A percentile compares a stretch with the other conserved stretches of the same genome.
phyloP scores from a whole-genome alignment of 2,888 invertebrate species.

The Macrophya annulata region DNA sequence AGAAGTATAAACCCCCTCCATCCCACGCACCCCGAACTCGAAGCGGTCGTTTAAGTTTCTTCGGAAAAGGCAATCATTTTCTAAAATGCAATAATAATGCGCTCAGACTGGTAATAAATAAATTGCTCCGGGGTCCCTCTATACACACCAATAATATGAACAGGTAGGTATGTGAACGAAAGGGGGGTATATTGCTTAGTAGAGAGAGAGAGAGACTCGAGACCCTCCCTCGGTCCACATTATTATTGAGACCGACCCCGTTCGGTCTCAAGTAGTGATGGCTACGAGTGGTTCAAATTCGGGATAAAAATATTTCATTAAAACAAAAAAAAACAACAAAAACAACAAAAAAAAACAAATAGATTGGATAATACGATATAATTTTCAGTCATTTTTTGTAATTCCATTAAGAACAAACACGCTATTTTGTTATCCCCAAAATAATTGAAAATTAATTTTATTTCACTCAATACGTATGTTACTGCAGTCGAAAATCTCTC shows the following conservation, averaged over 20 bases:
- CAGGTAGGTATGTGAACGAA: conserved; percentile 69
- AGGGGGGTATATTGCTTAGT: conserved; percentile 77
- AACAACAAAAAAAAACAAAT: too few species aligned
- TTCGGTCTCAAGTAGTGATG: conserved; percentile 64
- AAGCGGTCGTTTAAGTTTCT: neutral
- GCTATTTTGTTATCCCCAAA: neutral
- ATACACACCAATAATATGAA: conserved; percentile 76
- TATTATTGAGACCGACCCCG: conserved; percentile 77
- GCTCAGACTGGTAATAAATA: conserved; percentile 77
- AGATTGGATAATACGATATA: neutral
- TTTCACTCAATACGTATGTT: neutral
- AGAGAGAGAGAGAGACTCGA: conserved; percentile 73
- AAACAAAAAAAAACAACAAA: too few species aligned
- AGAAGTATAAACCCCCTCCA: neutral
- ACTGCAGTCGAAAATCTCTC: conserved; percentile 45
- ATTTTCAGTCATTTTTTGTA: neutral
- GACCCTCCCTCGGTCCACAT: conserved; percentile 72
- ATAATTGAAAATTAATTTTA: neutral
- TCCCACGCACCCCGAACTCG: neutral
- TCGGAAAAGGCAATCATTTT: conserved; percentile 69
- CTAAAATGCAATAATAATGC: conserved; percentile 78
- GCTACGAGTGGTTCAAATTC: conserved; percentile 59
- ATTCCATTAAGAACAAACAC: neutral
- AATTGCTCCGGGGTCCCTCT: conserved; percentile 76
- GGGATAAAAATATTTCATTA: neutral